Evolutionary conservation across 2,888 invertebrate species (phyloP), one percentile per base, ranked within the genome.

Genomic region (Caenorhabditis virilis): DNA sequence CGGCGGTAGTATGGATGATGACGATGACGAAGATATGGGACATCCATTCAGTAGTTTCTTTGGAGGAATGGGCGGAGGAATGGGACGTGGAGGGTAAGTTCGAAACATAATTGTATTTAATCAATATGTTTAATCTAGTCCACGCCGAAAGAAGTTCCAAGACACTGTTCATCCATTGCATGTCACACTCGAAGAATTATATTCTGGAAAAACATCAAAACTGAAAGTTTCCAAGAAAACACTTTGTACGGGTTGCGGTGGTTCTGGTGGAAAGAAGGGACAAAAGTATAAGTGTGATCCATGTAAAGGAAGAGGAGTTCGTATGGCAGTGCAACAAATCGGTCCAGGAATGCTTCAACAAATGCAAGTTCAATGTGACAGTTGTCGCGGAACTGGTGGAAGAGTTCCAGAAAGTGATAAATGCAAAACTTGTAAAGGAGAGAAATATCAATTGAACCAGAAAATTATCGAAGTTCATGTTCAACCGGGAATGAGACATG

Each of bases 131-230:
- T 30, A 30, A 9, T 30, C 13, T 30, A 30, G 30, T 2, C 53
- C 23, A 25, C 52, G 66, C 13, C 51, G 64, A 2, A 46, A 58
- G 47, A 64, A 69, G 51, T 64, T 65, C 48, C 67, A 64, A 38
- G 91, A 92, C 84, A 91, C 92, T 23, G 87, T 91, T 63, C 90
- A 92, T 84, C 89, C 90, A 18, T 85, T 93, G 20, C 62, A 88
- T 85, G 91, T 95, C 7, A 88, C 92, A 9, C 85, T 95, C 77
- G 93, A 94, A 85, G 92, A 93, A 83, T 87, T 94, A 83, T 95
- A 93, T 84, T 90, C 91, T 85, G 94, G 94, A 11, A 92, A 91
- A 85, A 90, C 90, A 47, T 87, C 91, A 1, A 91, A 91, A 83
- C 85, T 92, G 75, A 90, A 91, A 82, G 87, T 92, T 60, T 90